Evolutionary conservation across 1,140 invertebrate species (phyloP).

Genomic region (Drosophila repletoides): DNA sequence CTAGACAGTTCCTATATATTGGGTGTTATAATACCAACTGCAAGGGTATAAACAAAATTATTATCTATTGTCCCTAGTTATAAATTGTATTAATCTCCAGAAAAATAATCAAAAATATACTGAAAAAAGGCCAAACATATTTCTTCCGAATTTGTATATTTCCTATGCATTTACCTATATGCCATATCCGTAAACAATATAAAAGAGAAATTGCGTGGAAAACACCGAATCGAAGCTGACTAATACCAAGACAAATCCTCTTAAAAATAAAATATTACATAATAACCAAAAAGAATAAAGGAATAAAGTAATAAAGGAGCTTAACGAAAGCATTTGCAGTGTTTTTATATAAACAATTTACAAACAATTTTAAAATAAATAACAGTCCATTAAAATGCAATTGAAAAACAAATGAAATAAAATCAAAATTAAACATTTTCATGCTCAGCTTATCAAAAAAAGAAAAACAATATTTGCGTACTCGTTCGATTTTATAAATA

Average conservation of each 20-base stretch:
- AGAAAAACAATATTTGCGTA: conserved; percentile 7
- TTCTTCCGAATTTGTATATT: background rate
- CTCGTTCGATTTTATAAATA: conserved; percentile 7
- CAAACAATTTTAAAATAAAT: conserved; percentile 22
- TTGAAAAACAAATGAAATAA: conserved; percentile 1
- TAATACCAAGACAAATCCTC: background rate
- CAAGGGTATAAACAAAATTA: no score
- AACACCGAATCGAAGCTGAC: background rate
- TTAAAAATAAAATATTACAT: conserved; percentile 5
- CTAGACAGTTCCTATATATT: no score
- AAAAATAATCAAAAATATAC: no score
- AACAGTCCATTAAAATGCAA: conserved; percentile 24
- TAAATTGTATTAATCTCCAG: no score
- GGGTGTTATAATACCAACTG: no score
- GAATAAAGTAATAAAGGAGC: conserved; percentile 30
- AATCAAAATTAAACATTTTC: conserved; percentile 2
- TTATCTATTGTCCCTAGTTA: background rate
- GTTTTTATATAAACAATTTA: conserved; percentile 31
- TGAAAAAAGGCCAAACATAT: no score
- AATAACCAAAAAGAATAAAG: no score
- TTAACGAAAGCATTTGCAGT: conserved; percentile 37
- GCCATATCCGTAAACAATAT: conserved; percentile 21
- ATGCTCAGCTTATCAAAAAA: conserved; percentile 11
- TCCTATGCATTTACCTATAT: conserved; percentile 24
- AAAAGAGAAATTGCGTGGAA: conserved; percentile 12